A percentile compares a stretch with the other conserved stretches of the same genome.
Conservation (phyloP, 2,888 invertebrate genomes). For the Druceiella hillmani region DNA sequence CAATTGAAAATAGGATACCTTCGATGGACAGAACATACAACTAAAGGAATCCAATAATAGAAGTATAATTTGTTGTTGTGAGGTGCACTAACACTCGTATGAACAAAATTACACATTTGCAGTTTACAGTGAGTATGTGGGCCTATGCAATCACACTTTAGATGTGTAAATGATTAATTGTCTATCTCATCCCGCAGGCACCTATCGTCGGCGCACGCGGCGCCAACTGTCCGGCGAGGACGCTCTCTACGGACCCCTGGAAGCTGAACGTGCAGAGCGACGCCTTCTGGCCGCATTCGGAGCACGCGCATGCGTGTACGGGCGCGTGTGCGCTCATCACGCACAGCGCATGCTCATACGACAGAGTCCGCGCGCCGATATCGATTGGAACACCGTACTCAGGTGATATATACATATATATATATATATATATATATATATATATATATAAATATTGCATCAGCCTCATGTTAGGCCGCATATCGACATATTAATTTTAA, state of each 20-base stretch:
- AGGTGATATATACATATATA: conserved; percentile 49
- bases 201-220: conserved; percentile 62
- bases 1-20: too few species aligned
- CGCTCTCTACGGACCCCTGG: conserved; percentile 34
- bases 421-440: too few species aligned
- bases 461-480: too few species aligned
- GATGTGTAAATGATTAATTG: background rate
- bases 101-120: too few species aligned
- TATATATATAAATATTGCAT: too few species aligned
- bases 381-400: conserved; percentile 74
- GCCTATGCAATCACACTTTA: too few species aligned
- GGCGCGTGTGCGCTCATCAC: conserved; percentile 69
- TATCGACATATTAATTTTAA: too few species aligned
- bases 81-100: too few species aligned
- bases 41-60: too few species aligned
- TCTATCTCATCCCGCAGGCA: conserved; percentile 51
- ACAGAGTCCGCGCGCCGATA: conserved; percentile 36
- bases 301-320: conserved; percentile 70
- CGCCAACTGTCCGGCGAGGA: conserved; percentile 40
- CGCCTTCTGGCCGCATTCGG: conserved; percentile 72
- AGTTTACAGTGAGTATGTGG: too few species aligned
- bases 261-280: conserved; percentile 72
- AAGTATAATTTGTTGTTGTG: too few species aligned
- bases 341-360: conserved; percentile 54
- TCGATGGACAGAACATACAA: too few species aligned